phyloP scores from a whole-genome alignment of 30 jellyfish, hydroid and myxozoan species.

The Nemopilema nomurai region DNA sequence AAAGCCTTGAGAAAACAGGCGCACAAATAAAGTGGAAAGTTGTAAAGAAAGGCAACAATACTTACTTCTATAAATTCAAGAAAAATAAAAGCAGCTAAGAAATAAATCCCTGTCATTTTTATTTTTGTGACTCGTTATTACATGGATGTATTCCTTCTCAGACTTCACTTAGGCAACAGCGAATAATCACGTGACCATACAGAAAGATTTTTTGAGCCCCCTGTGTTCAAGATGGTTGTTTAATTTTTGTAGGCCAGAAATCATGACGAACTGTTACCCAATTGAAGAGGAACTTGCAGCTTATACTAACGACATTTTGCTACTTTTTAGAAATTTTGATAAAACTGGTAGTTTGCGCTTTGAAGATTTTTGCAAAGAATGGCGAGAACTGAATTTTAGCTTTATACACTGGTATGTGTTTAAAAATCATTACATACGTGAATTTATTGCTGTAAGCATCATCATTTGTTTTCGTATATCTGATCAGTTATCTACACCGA shows the following conservation, averaged over 20 bases:
- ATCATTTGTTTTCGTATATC: too few species aligned
- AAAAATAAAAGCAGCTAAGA: not conserved
- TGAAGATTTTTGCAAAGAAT: slow-evolving; percentile 45
- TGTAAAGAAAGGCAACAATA: too few species aligned
- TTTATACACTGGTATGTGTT: slow-evolving; percentile 41
- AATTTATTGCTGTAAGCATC: too few species aligned
- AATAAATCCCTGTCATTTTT: not conserved
- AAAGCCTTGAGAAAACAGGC: too few species aligned
- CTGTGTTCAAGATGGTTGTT: not conserved
- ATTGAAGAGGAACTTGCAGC: slow-evolving; percentile 41
- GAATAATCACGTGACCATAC: not conserved
- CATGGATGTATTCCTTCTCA: not conserved
- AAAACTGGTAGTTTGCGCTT: slow-evolving; percentile 43
- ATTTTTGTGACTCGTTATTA: too few species aligned
- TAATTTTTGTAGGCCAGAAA: not conserved
- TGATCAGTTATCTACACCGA: too few species aligned
- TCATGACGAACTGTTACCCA: slow-evolving; percentile 26
- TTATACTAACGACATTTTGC: slow-evolving; percentile 22
- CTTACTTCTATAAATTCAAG: not conserved
- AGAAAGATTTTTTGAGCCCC: not conserved
- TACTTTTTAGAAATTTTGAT: slow-evolving; percentile 47
- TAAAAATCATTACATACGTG: too few species aligned
- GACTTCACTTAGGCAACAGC: not conserved
- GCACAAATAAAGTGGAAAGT: too few species aligned
- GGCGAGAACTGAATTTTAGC: slow-evolving; percentile 55